A percentile compares a stretch with the other conserved stretches of the same genome.
These are phyloP conservation scores for Drosophila ambigua DNA, from an alignment of 1,140 invertebrate genomes.

Conservation along the genomic window DNA sequence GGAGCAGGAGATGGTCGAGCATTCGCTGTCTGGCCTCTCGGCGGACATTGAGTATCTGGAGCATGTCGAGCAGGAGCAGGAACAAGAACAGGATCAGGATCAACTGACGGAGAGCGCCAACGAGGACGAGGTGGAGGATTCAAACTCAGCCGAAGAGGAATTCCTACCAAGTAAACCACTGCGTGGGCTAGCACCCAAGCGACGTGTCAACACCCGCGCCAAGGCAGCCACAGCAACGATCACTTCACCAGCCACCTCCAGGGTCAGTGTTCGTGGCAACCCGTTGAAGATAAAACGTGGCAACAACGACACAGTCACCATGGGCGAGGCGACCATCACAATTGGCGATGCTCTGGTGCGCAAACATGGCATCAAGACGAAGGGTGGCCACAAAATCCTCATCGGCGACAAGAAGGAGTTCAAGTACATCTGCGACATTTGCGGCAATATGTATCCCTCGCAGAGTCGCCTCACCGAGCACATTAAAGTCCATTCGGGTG, in stretches of 20 bases:
- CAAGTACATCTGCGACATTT: constrained; percentile 81
- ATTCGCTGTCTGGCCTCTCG: constrained; percentile 63
- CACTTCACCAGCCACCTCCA: constrained; percentile 10
- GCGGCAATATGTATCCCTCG: constrained; percentile 81
- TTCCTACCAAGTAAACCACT: constrained; percentile 45
- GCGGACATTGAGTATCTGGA: constrained; percentile 72
- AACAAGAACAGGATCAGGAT: constrained; percentile 38
- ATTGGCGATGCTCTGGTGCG: constrained; percentile 51
- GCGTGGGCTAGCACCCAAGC: constrained; percentile 23
- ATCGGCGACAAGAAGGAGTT: constrained; percentile 72
- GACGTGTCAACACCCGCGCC: constrained; percentile 35
- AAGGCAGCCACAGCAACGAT: constrained; percentile 9
- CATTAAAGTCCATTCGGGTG: constrained; percentile 79
- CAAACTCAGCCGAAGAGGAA: constrained; percentile 53
- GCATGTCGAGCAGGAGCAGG: constrained; percentile 41
- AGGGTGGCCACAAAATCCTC: constrained; percentile 66
- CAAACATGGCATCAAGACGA: constrained; percentile 65
- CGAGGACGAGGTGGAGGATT: constrained; percentile 50
- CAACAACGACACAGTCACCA: constrained; percentile 16
- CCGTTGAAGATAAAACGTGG: constrained; percentile 30
- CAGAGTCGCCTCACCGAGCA: constrained; percentile 80
- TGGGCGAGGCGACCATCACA: constrained; percentile 46
- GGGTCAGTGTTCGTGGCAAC: not conserved
- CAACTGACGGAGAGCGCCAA: constrained; percentile 64
- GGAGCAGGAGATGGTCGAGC: constrained; percentile 26